Evolutionary conservation across 64 coral and sea anemone genomes (phyloP), one percentile per base, ranked within the genome.

Genomic region (Porites australiensis): DNA sequence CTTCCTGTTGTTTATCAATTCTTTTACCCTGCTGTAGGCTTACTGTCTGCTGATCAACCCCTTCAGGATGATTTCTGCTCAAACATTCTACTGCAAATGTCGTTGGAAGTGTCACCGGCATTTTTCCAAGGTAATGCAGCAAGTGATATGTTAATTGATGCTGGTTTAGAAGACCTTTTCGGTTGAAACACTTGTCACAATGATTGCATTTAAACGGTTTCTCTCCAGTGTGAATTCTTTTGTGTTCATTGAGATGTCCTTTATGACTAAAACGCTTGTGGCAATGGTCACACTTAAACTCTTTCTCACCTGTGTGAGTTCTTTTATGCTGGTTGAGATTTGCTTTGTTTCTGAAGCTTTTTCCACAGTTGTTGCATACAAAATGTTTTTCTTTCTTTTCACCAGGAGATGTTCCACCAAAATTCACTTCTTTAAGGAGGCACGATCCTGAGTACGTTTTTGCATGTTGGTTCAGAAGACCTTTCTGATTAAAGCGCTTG

Each of bases 261-360:
- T 72, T 79, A 0, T 58, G 61, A 58, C 50, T 79, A 47, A 90
- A 90, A 46, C 55, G 43, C 58, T 90, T 90, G 10, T 19, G 14
- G 23, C 88, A 90, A 2, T 70, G 23, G 5, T 44, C 8, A 66
- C 88, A 90, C 13, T 67, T 61, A 37, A 46, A 79, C 27, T 23
- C 57, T 5, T 59, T 90, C 43, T 90, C 88, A 15, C 88, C 74
- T 3, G 88, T 90, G 47, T 79, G 75, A 43, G 63, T 90, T 19
- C 47, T 7, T 3, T 11, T 27, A 66, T 90, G 88, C 21, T 90
- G 74, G 3, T 78, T 90, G 18, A 90, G 47, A 65, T 79, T 75
- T 11, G 37, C 49, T 0, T 52, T 60, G 3, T 63, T 49, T 4
- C 57, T 27, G n/a, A 90, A 90, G 3, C 61, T 67, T 46, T 90